phyloP scores from a whole-genome alignment of 2,797 vertebrate genomes.

The Syngnathus acus region DNA sequence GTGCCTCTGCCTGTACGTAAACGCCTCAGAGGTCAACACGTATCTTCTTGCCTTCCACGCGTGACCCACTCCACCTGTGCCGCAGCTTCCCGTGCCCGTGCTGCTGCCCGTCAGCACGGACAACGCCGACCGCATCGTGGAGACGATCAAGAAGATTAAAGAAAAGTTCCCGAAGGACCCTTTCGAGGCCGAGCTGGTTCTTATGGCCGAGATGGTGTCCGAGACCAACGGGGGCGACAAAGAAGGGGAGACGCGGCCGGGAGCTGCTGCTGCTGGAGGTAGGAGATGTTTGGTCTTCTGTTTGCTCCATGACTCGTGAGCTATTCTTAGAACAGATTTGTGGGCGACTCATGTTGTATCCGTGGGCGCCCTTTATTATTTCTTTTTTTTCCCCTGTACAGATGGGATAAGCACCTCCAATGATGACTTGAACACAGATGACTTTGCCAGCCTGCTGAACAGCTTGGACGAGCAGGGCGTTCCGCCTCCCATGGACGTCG shows the following conservation, averaged over 20 bases:
- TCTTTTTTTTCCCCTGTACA: conserved; percentile 37
- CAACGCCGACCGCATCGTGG: conserved; percentile 78
- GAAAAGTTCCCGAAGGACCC: conserved; percentile 85
- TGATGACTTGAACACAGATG: conserved; percentile 86
- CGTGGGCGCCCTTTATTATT: neutral
- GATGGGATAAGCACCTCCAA: conserved; percentile 83
- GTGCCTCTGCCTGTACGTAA: conserved; percentile 83
- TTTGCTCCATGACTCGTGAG: neutral
- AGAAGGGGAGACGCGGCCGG: conserved; percentile 64
- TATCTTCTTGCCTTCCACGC: neutral
- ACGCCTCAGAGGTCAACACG: rapidly evolving
- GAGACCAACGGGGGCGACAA: conserved; percentile 64
- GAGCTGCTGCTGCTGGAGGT: conserved; percentile 71
- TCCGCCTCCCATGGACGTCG: conserved; percentile 76
- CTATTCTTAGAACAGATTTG: too few species aligned
- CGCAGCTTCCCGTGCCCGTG: conserved; percentile 89
- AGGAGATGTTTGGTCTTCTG: neutral
- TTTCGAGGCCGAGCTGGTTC: conserved; percentile 89
- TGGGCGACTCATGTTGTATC: too few species aligned
- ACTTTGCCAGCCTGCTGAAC: conserved; percentile 81
- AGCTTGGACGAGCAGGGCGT: conserved; percentile 81
- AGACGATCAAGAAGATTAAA: conserved; percentile 86
- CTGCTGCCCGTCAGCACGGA: conserved; percentile 81
- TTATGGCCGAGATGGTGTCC: conserved; percentile 96
- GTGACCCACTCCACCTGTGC: neutral